Evolutionary conservation across 2,888 invertebrate species (phyloP).

Genomic region (Tribolium freemani): DNA sequence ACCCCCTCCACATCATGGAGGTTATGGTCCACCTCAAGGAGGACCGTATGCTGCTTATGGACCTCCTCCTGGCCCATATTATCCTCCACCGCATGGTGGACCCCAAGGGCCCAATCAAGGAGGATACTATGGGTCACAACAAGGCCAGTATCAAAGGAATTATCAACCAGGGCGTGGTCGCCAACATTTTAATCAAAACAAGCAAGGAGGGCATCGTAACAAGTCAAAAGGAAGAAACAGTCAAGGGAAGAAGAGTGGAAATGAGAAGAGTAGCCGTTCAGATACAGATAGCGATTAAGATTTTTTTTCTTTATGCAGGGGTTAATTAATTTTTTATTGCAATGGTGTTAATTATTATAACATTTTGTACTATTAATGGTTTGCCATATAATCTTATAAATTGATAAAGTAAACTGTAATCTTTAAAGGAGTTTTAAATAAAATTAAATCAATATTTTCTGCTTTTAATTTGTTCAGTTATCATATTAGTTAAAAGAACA

Average conservation of each 20-base stretch:
- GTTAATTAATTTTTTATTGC: too few species aligned
- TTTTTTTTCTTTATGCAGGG: not conserved
- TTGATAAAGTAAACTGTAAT: too few species aligned
- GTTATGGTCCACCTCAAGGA: not conserved
- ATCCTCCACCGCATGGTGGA: not conserved
- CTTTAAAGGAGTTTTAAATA: too few species aligned
- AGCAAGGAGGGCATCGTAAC: not conserved
- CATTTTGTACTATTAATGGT: too few species aligned
- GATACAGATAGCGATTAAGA: conserved; percentile 1
- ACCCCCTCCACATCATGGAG: not conserved
- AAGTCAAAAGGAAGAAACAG: not conserved
- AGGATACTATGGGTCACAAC: not conserved
- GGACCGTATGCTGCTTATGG: not conserved
- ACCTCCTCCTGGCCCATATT: not conserved
- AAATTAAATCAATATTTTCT: too few species aligned
- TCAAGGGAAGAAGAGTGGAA: conserved; percentile 1
- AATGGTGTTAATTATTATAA: too few species aligned
- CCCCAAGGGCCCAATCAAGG: not conserved
- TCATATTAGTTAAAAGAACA: too few species aligned
- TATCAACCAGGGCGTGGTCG: not conserved
- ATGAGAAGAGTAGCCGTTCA: not conserved
- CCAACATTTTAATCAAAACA: not conserved
- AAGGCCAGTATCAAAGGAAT: conserved; percentile 2
- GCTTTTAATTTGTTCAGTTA: too few species aligned
- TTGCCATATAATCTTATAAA: too few species aligned